Base-by-base conservation (phyloP, 2,888 invertebrate species). In the Colletes collaris region DNA sequence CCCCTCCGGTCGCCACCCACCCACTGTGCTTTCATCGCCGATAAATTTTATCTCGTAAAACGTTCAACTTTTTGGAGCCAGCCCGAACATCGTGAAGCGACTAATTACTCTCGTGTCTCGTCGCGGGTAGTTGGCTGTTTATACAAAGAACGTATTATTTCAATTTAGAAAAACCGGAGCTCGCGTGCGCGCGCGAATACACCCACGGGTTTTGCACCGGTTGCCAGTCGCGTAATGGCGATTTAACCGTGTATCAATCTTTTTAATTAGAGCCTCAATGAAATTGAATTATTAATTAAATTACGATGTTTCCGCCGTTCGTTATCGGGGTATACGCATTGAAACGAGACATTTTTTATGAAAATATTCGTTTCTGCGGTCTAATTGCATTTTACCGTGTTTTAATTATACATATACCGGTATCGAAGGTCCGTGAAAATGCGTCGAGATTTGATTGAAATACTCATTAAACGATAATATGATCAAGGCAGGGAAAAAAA, bases 211-310 rank as follows among this genome's bases (percentile, higher is more conserved):
- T 52, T 78, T 74, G 65, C 53, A 27, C 68, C 60, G 19, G 7
- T 5, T 46, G 11, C 40, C 58, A 16, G n/a, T n/a, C 27, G 46
- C 35, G 69, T 59, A 77, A 73, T 75, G 64, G 60, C 64, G 80
- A 81, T 83, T 83, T 76, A 81, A 78, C 66, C 63, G 64, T 75
- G 67, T 71, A 68, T 81, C 73, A 78, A 82, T 79, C 78, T 79
- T 76, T 76, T 72, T 75, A 79, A 75, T 84, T 82, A 66, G 60
- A 62, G 72, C 19, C 58, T 64, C 60, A 69, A 75, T 72, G 63
- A 74, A 76, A 84, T 84, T 81, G 76, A 76, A 82, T 75, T 82
- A 77, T 77, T 81, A 83, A 84, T 84, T 81, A 74, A 79, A 84
- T 84, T 70, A 76, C 68, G 71, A 75, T 71, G 71, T 46, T 72